These are phyloP conservation scores for Caracal caracal DNA, from an alignment of 2,113 vertebrate genomes.

Conservation along the genomic window DNA sequence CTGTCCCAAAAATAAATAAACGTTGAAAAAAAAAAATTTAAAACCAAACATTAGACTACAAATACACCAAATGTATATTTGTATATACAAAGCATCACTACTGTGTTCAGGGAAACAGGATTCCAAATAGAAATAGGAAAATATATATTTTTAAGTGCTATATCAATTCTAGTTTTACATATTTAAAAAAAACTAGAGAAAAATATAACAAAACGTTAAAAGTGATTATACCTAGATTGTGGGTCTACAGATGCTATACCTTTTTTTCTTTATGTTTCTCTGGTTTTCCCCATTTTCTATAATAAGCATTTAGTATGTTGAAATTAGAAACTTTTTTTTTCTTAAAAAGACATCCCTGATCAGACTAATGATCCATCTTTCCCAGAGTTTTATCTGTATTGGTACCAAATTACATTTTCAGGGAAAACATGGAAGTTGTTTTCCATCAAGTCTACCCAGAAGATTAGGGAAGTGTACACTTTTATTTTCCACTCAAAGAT, in stretches of 20 bases:
- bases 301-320: neutral
- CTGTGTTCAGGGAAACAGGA: neutral
- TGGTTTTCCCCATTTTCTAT: neutral
- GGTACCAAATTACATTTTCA: neutral
- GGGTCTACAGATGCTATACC: neutral
- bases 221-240: neutral
- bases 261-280: constrained; percentile 1
- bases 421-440: neutral
- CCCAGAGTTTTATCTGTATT: neutral
- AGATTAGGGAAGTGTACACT: neutral
- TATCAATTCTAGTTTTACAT: neutral
- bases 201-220: neutral
- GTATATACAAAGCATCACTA: neutral
- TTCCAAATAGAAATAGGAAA: neutral
- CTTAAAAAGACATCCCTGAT: neutral
- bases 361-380: neutral
- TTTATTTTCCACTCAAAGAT: neutral
- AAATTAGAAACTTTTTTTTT: neutral
- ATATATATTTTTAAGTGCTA: neutral
- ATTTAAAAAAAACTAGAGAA: neutral
- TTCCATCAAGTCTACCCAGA: neutral
- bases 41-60: neutral
- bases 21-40: too few species aligned
- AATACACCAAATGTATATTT: neutral
- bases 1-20: too few species aligned